Conservation (phyloP, 2,888 invertebrate genomes). For the Hoplodrina ambigua region DNA sequence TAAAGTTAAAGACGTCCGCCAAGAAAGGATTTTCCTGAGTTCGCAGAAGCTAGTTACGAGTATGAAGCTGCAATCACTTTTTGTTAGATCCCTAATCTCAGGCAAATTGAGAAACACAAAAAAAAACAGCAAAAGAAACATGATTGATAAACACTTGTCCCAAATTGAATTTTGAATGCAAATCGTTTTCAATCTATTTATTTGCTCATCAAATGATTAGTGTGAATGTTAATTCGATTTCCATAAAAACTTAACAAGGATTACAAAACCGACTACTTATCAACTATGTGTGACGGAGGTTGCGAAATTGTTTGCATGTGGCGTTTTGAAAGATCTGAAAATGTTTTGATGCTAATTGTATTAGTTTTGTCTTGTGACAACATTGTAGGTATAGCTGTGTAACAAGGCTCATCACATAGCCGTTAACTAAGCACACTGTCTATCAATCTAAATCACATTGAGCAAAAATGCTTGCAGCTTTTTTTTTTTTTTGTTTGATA, state of each 20-base stretch:
- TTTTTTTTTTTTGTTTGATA: no score
- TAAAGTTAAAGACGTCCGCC: no score
- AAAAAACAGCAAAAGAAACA: neutral
- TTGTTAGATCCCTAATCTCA: neutral
- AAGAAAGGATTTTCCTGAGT: no score
- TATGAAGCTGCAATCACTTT: conserved; percentile 3
- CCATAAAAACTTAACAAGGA: conserved; percentile 31
- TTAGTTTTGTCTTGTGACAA: conserved; percentile 37
- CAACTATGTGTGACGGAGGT: conserved; percentile 9
- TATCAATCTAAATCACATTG: no score
- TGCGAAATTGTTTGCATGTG: conserved; percentile 43
- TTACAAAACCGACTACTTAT: conserved; percentile 38
- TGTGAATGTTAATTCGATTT: conserved; percentile 10
- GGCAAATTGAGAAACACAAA: neutral
- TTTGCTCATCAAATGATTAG: conserved; percentile 44
- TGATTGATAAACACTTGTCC: conserved; percentile 12
- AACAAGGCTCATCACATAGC: no score
- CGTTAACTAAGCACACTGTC: no score
- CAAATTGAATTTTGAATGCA: conserved; percentile 39
- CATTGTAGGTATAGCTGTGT: conserved; percentile 14
- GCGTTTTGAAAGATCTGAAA: conserved; percentile 46
- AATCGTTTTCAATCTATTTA: conserved; percentile 33
- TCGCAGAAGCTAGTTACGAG: no score
- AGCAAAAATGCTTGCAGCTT: no score
- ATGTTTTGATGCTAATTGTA: conserved; percentile 42